Base-by-base conservation (phyloP, 2,888 invertebrate species). In the Lycocerus yunnanus region DNA sequence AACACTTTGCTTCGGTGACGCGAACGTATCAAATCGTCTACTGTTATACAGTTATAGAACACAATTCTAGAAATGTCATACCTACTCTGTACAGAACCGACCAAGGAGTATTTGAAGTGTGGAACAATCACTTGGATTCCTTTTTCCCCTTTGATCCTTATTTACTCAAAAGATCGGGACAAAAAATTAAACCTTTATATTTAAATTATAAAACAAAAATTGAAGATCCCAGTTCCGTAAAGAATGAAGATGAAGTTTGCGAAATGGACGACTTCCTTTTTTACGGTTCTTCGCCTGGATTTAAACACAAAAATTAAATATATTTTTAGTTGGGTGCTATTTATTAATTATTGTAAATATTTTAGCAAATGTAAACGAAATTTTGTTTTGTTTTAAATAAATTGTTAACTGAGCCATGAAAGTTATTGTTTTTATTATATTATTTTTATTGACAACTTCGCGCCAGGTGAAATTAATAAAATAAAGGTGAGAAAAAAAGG, bases 141-240 rank as follows among this genome's bases (percentile, higher is more conserved):
- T 96, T 94, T 88, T 98, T 96, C 85, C 98, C 98, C 0, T 98
- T 97, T 84, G 97, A 97, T 87, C 96, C 96, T 0, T 97, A 94
- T 84, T 86, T 93, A 14, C 88, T 98, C 65, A 90, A 92, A 81
- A 90, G 89, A 92, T 90, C 89, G 66, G 84, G 84, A 24, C 79
- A 83, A 16, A 87, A 85, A 80, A 87, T 90, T 79, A 71, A 78
- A 43, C 84, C 88, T 13, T 82, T 88, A 68, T 90, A 91, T 82
- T 84, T 89, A 65, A 87, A 89, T 71, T 90, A 90, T 82, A 86
- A 86, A 60, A 78, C 81, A 58, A 78, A 78, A 76, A 74, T 66
- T 69, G 72, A 58, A 11, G 77, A 60, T 13, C 71, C 70, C 68
- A 76, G 68, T 73, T 82, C 81, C 69, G 72, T 68, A 8, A 66